Conservation (phyloP, 2,113 vertebrate genomes). For the Pontoporia blainvillei region DNA sequence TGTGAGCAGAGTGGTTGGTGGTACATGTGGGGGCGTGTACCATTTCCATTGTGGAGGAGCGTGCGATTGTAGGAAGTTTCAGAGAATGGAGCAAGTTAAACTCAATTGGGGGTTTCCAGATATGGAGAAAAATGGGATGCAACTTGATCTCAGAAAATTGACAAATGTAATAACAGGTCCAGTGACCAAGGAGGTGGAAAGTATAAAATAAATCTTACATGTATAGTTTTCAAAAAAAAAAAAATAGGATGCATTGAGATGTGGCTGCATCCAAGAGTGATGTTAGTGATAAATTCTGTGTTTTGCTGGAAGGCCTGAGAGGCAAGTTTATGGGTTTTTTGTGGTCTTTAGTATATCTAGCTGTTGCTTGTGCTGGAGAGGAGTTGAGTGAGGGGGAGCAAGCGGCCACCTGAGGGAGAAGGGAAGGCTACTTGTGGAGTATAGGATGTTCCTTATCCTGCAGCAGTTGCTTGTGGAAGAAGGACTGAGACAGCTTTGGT, state of each 20-base stretch:
- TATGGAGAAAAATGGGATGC: neutral
- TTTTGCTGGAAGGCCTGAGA: neutral
- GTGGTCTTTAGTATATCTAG: neutral
- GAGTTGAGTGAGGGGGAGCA: neutral
- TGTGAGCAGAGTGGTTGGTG: neutral
- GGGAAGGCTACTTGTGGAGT: neutral
- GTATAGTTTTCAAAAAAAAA: neutral
- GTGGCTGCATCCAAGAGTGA: neutral
- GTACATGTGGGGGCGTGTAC: neutral
- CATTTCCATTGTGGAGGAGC: neutral
- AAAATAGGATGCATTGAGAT: neutral
- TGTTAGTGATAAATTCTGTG: neutral
- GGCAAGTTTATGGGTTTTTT: neutral
- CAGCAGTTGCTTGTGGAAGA: neutral
- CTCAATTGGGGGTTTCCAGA: neutral
- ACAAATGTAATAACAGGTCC: too few relatives aligned
- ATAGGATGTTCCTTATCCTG: neutral
- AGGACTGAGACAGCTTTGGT: neutral
- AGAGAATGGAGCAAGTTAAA: neutral
- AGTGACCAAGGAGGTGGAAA: too few relatives aligned
- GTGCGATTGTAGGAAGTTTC: neutral
- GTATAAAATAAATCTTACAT: too few relatives aligned
- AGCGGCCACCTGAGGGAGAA: neutral
- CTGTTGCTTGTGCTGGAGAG: neutral
- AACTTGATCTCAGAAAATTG: too few relatives aligned